phyloP scores from a whole-genome alignment of 92 coral and sea anemone species.

The Epizoanthus fatuus region DNA sequence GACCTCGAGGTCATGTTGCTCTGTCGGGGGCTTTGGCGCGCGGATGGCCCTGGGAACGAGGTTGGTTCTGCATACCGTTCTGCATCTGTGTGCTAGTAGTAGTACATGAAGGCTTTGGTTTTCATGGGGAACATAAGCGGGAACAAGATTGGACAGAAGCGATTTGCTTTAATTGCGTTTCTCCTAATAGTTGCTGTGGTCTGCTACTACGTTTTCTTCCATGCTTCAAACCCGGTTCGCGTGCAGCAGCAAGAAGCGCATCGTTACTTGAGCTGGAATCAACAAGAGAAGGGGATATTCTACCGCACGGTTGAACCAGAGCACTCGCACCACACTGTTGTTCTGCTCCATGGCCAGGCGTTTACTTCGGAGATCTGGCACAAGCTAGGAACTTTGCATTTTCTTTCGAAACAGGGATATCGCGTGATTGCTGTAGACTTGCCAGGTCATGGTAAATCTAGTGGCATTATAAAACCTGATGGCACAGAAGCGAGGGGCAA shows the following conservation, averaged over 20 bases:
- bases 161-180: background rate
- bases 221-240: background rate
- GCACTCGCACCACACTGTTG: slow-evolving; percentile 46
- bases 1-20: too few species aligned
- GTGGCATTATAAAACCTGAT: slow-evolving; percentile 35
- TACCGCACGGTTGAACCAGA: slow-evolving; percentile 70
- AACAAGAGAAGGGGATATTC: slow-evolving; percentile 68
- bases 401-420: slow-evolving; percentile 70
- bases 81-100: too few species aligned
- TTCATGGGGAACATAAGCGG: background rate
- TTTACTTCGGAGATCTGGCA: slow-evolving; percentile 89
- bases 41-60: too few species aligned
- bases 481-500: slow-evolving; percentile 57
- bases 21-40: too few species aligned
- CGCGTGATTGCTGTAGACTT: slow-evolving; percentile 86
- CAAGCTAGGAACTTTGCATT: slow-evolving; percentile 74
- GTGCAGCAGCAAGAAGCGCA: slow-evolving; percentile 10
- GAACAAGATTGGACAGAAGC: background rate
- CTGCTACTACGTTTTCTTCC: slow-evolving; percentile 4
- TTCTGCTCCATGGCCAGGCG: slow-evolving; percentile 81
- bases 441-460: slow-evolving; percentile 81
- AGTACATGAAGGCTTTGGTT: too few species aligned
- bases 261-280: slow-evolving; percentile 54
- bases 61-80: too few species aligned
- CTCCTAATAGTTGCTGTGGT: background rate